A percentile compares a stretch with the other conserved stretches of the same genome.
These are phyloP conservation scores for Sphinx pinastri DNA, from an alignment of 2,888 invertebrate species.

Conservation along the genomic window DNA sequence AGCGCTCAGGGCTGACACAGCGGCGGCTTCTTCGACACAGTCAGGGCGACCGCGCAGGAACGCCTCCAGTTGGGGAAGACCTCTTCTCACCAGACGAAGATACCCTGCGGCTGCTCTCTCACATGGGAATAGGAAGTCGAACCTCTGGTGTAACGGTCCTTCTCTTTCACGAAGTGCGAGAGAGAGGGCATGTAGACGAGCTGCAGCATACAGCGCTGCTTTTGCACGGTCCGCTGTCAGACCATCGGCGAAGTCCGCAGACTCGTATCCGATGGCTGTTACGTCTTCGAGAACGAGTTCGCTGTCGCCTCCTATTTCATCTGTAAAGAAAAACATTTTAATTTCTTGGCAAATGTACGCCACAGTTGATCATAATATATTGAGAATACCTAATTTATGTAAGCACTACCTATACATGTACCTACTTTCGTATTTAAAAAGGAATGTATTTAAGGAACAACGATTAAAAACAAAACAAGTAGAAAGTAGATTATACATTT, in stretches of 20 bases:
- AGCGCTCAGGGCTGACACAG: conserved; percentile 86
- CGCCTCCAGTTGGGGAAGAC: conserved; percentile 89
- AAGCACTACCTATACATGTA: too few species aligned
- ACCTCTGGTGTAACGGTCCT: conserved; percentile 75
- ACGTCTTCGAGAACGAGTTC: conserved; percentile 91
- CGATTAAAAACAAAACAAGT: too few species aligned
- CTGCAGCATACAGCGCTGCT: conserved; percentile 88
- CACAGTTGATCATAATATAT: too few species aligned
- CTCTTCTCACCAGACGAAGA: conserved; percentile 90
- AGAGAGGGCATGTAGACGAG: conserved; percentile 89
- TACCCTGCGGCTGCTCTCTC: conserved; percentile 91
- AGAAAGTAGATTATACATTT: too few species aligned
- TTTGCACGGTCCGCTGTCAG: conserved; percentile 86
- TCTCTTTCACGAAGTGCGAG: conserved; percentile 80
- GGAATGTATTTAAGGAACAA: too few species aligned
- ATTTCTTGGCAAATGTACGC: too few species aligned
- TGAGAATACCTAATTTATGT: too few species aligned
- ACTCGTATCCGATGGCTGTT: conserved; percentile 85
- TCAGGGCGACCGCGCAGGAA: conserved; percentile 88
- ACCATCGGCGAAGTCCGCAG: conserved; percentile 88
- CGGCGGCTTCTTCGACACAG: conserved; percentile 84
- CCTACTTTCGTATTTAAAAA: too few species aligned
- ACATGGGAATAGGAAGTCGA: conserved; percentile 89
- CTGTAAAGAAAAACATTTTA: conserved; percentile 50
- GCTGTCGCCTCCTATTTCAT: conserved; percentile 78